Percentiles rank a stretch among this genome's conserved stretches.
These are phyloP conservation scores for Epicampocera succincta DNA, from an alignment of 2,888 invertebrate genomes.

Conservation along the genomic window DNA sequence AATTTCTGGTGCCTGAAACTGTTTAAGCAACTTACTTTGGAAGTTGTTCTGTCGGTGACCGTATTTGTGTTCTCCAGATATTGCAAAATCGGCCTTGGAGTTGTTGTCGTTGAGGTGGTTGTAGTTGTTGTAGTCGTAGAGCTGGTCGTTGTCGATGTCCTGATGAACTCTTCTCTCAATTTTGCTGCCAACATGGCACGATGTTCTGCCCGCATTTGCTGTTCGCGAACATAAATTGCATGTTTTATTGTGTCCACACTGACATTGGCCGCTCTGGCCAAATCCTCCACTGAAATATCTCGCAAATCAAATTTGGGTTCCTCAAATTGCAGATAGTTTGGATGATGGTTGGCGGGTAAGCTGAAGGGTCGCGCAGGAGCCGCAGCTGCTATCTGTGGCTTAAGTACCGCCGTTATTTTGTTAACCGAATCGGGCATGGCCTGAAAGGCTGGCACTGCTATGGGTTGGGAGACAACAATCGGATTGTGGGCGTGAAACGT, in stretches of 20 bases:
- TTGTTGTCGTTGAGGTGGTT: slow-evolving; percentile 67
- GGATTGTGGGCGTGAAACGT: slow-evolving; percentile 78
- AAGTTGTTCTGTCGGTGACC: slow-evolving; percentile 75
- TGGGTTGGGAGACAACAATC: slow-evolving; percentile 73
- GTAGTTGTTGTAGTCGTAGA: slow-evolving; percentile 82
- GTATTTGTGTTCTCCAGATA: slow-evolving; percentile 67
- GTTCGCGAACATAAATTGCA: slow-evolving; percentile 87
- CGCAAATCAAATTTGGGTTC: slow-evolving; percentile 78
- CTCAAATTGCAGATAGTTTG: slow-evolving; percentile 78
- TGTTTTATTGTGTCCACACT: slow-evolving; percentile 90
- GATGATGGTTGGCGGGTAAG: slow-evolving; percentile 69
- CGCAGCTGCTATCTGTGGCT: neutral
- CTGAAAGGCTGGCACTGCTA: slow-evolving; percentile 82
- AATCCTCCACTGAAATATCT: slow-evolving; percentile 82
- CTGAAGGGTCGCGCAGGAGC: neutral
- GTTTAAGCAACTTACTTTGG: slow-evolving; percentile 73
- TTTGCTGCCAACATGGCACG: slow-evolving; percentile 77
- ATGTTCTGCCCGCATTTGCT: slow-evolving; percentile 86
- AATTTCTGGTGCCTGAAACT: too few relatives aligned
- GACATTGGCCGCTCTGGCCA: slow-evolving; percentile 88
- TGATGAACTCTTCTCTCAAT: slow-evolving; percentile 79
- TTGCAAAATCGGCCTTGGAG: slow-evolving; percentile 77
- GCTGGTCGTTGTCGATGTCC: slow-evolving; percentile 82
- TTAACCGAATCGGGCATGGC: slow-evolving; percentile 83
- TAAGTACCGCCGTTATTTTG: slow-evolving; percentile 73